phyloP scores from a whole-genome alignment of 2,888 invertebrate genomes.

The Lysandra coridon region DNA sequence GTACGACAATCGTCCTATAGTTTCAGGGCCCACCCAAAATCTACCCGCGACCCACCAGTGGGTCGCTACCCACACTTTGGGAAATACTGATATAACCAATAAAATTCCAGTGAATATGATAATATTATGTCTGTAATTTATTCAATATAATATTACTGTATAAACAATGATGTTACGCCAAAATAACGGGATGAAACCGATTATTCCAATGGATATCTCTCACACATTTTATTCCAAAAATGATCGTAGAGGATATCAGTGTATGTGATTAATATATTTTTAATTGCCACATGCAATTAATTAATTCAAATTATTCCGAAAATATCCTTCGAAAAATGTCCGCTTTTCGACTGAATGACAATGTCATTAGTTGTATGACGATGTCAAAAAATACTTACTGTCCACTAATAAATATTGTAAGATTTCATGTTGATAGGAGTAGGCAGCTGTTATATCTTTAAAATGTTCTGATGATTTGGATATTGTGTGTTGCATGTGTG shows the following conservation, averaged over 20 bases:
- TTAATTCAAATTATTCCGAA: neutral
- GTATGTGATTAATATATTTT: neutral
- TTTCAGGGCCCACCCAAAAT: too few species aligned
- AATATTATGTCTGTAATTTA: neutral
- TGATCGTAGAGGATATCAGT: conserved; percentile 12
- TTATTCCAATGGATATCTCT: neutral
- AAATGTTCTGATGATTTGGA: neutral
- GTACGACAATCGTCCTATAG: too few species aligned
- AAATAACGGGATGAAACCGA: conserved; percentile 11
- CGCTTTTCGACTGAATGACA: neutral
- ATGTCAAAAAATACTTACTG: neutral
- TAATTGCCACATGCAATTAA: neutral
- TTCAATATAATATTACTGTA: neutral
- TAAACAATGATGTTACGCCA: neutral
- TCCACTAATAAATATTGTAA: conserved; percentile 8
- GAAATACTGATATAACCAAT: neutral
- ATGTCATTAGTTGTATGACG: neutral
- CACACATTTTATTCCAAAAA: conserved; percentile 22
- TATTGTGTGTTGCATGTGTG: neutral
- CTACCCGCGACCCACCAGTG: too few species aligned
- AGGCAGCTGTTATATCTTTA: neutral
- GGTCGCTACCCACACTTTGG: too few species aligned
- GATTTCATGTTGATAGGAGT: neutral
- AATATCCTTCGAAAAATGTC: neutral
- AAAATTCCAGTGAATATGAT: neutral